Evolutionary conservation across 2,113 vertebrate genomes (phyloP).

Genomic region (Tursiops truncatus): DNA sequence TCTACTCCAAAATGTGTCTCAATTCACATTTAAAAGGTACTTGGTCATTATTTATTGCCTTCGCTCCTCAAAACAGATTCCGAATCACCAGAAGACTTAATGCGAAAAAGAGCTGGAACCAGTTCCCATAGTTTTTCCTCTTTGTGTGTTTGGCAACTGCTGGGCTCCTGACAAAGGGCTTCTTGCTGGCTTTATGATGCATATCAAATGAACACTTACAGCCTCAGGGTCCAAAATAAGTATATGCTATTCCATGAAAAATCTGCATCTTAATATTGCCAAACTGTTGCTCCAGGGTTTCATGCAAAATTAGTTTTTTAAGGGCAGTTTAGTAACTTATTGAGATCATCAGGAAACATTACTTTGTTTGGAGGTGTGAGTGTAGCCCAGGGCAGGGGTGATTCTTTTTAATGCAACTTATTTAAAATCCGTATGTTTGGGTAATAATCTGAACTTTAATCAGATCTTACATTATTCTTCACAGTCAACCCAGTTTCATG

Average conservation of each 20-base stretch:
- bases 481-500: constrained; percentile 69
- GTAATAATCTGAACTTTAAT: constrained; percentile 85
- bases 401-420: constrained; percentile 85
- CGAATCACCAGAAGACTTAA: constrained; percentile 10
- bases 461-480: constrained; percentile 80
- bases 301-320: constrained; percentile 89
- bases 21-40: neutral
- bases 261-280: constrained; percentile 85
- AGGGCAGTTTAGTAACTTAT: constrained; percentile 90
- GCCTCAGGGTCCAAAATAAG: constrained; percentile 83
- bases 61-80: neutral
- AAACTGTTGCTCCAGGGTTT: constrained; percentile 86
- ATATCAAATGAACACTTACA: constrained; percentile 86
- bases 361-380: constrained; percentile 87
- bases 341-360: constrained; percentile 88
- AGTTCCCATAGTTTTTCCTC: constrained; percentile 62
- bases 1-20: neutral
- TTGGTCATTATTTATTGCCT: constrained; percentile 8
- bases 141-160: constrained; percentile 70
- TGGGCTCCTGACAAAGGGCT: constrained; percentile 82
- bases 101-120: constrained; percentile 20
- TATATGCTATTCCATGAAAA: constrained; percentile 85
- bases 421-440: constrained; percentile 80
- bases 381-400: constrained; percentile 83
- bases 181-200: constrained; percentile 87